Evolutionary conservation across 2,888 invertebrate species (phyloP).

Genomic region (Synanthedon myopaeformis): DNA sequence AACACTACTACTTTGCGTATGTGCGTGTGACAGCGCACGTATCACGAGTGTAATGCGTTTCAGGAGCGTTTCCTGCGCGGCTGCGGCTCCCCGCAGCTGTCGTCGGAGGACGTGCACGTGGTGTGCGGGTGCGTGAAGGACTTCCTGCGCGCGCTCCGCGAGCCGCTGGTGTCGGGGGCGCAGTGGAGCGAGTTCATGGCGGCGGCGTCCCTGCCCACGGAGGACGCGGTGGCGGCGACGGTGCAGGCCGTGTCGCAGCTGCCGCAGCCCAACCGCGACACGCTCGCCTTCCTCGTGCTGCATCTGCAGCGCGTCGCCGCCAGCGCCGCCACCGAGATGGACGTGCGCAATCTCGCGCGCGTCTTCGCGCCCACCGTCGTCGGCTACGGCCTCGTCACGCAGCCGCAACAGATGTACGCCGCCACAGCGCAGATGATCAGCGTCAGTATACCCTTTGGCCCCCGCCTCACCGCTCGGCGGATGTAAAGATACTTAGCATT

Average conservation of each 20-base stretch:
- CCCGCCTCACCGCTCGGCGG: no score
- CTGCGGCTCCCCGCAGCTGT: conserved; percentile 84
- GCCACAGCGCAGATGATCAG: conserved; percentile 83
- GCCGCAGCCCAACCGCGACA: conserved; percentile 94
- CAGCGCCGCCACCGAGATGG: conserved; percentile 91
- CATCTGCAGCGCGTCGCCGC: conserved; percentile 91
- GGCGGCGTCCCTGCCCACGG: conserved; percentile 72
- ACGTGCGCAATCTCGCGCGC: conserved; percentile 86
- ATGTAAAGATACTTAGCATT: no score
- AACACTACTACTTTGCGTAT: no score
- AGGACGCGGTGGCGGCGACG: conserved; percentile 71
- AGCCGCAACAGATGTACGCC: conserved; percentile 77
- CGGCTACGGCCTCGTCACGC: conserved; percentile 85
- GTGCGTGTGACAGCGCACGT: no score
- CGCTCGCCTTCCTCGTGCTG: conserved; percentile 90
- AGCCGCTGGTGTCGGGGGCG: conserved; percentile 87
- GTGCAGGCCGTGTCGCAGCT: conserved; percentile 84
- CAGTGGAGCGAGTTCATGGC: conserved; percentile 86
- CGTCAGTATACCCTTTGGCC: conserved; percentile 44
- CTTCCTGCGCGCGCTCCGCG: conserved; percentile 88
- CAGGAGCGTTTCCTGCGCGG: conserved; percentile 90
- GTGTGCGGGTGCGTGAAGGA: conserved; percentile 95
- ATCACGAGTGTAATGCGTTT: no score
- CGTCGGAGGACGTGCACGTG: conserved; percentile 83
- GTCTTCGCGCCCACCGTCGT: conserved; percentile 96